Percentiles rank a stretch among this genome's conserved stretches.
phyloP scores from a whole-genome alignment of 1,140 invertebrate species.

The Agrypnia vestita region DNA sequence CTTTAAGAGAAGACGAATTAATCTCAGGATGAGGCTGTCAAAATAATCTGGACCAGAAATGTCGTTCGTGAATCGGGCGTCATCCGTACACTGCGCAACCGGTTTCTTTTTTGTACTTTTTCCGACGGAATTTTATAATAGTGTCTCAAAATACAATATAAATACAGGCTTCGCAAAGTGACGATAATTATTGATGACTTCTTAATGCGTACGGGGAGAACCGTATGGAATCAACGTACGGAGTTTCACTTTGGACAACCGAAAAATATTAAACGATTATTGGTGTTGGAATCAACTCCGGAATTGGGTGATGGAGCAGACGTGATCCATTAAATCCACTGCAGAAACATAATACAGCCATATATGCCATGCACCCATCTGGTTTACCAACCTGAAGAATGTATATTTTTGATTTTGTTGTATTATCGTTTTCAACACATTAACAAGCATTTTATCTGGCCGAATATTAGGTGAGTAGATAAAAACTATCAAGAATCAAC shows the following conservation, averaged over 20 bases:
- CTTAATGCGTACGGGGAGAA: constrained; percentile 49
- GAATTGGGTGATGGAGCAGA: neutral
- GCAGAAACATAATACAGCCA: neutral
- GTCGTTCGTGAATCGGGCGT: constrained; percentile 37
- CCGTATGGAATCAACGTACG: neutral
- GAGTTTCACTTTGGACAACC: constrained; percentile 32
- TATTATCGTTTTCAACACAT: too few relatives aligned
- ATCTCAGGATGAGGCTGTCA: constrained; percentile 52
- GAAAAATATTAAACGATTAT: neutral
- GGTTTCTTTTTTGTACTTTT: constrained; percentile 19
- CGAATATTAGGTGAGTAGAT: too few relatives aligned
- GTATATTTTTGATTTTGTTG: too few relatives aligned
- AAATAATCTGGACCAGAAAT: constrained; percentile 44
- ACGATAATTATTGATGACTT: constrained; percentile 56
- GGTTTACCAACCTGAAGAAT: too few relatives aligned
- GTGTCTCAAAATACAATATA: constrained; percentile 49
- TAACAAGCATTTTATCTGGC: too few relatives aligned
- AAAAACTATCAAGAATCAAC: too few relatives aligned
- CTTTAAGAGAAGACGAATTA: constrained; percentile 47
- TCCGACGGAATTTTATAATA: constrained; percentile 39
- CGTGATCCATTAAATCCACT: neutral
- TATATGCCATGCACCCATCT: too few relatives aligned
- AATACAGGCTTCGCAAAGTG: constrained; percentile 47
- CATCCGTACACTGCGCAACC: neutral
- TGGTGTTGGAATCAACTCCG: neutral